Conservation (phyloP, 2,113 vertebrate species). For the Alces alces region DNA sequence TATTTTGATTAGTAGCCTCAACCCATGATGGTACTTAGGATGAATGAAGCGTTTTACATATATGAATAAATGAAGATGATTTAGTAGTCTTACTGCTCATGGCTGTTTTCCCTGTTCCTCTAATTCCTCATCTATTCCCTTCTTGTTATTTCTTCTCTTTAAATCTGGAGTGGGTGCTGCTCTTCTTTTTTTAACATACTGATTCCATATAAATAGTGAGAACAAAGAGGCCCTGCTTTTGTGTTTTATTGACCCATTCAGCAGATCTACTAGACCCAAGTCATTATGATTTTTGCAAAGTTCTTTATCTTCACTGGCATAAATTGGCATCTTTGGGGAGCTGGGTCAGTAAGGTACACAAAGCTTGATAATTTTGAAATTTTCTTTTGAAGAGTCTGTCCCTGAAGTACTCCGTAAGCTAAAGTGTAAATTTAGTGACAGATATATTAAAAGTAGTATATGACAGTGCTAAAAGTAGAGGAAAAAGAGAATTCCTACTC, state of each 20-base stretch:
- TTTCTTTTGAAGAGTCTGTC: neutral
- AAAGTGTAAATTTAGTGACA: neutral
- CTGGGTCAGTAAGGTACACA: neutral
- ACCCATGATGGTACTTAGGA: conserved; percentile 55
- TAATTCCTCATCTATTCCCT: neutral
- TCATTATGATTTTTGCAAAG: neutral
- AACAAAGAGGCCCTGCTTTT: neutral
- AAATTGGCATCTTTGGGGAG: neutral
- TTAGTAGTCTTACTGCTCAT: neutral
- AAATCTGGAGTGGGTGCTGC: neutral
- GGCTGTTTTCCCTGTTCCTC: neutral
- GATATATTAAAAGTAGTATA: neutral
- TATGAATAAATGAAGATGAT: conserved; percentile 67
- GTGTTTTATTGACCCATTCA: conserved; percentile 10
- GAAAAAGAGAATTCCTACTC: neutral
- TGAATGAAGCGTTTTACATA: conserved; percentile 69
- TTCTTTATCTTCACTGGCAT: neutral
- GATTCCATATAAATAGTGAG: neutral
- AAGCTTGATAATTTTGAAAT: neutral
- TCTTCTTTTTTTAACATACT: neutral
- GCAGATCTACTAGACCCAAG: neutral
- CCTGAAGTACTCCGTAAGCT: neutral
- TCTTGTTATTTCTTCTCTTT: neutral
- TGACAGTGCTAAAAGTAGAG: neutral
- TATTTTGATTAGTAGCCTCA: conserved; percentile 65